Base-by-base conservation (phyloP, 2,797 vertebrate species). In the Amphiprion clarkii region DNA sequence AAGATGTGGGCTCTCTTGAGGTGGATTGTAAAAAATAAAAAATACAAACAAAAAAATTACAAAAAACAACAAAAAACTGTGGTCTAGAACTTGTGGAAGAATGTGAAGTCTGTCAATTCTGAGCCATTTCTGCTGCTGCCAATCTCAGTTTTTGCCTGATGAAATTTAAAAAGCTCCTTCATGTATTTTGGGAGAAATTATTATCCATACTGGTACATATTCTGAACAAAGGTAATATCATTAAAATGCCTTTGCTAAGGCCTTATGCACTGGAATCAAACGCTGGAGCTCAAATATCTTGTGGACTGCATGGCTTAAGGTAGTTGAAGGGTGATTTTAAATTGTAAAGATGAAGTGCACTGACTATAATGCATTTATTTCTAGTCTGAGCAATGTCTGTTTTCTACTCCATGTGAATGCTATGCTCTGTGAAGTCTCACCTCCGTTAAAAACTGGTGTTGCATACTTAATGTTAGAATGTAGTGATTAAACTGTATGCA, bases 121-220 rank as follows among this genome's bases (percentile, higher is more conserved):
- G 87, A 90, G 87, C 82, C 86, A 87, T 82, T 87, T 87, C 73
- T 86, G 84, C 87, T 89, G 82, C 87, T 89, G 87, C 85, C 84
- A 77, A 79, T 79, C 72, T 86, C 57, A 60, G 65, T 78, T 80
- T 83, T 73, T 85, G 75, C 85, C 82, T 68, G 74, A 79, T 79
- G 70, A 91, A 79, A 85, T 76, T 87, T 23, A 54, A 80, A 72
- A 89, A 36, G 55, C 78, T 84, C 67, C 71, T 85, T 76, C 1
- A 4, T 85, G 68, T 78, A 76, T 81, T 85, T 58, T 68, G 55
- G 67, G 71, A 54, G 62, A 54, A 74, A 61, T 48, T 8, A 74
- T 60, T 12, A 72, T 73, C 67, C 67, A 56, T 17, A 69, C 23
- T 62, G 68, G 66, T 73, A 77, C 77, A 58, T 74, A 56, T 65